These are phyloP conservation scores for Cosmia trapezina DNA, from an alignment of 2,888 invertebrate genomes.

Conservation along the genomic window DNA sequence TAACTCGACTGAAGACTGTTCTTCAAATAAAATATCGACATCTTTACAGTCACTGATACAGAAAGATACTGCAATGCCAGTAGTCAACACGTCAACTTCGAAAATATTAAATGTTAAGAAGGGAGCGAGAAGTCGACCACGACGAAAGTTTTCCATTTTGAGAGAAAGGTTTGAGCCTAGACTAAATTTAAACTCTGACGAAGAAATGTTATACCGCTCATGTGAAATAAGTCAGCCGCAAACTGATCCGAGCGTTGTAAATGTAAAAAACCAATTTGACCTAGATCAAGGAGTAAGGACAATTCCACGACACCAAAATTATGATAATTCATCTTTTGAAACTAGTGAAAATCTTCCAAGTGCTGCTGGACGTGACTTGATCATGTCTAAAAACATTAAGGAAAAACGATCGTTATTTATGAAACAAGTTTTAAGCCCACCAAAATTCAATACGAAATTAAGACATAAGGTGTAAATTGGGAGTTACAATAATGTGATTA, in stretches of 20 bases:
- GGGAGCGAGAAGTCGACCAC: constrained; percentile 83
- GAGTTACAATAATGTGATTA: constrained; percentile 46
- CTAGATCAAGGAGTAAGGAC: constrained; percentile 57
- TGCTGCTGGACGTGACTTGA: constrained; percentile 60
- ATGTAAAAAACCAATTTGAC: constrained; percentile 74
- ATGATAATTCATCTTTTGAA: constrained; percentile 62
- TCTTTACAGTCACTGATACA: constrained; percentile 87
- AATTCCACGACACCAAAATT: constrained; percentile 66
- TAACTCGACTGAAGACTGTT: constrained; percentile 79
- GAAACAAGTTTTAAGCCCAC: constrained; percentile 90
- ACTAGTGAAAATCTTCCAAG: constrained; percentile 59
- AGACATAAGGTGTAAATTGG: constrained; percentile 79
- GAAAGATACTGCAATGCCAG: constrained; percentile 77
- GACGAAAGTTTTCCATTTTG: constrained; percentile 90
- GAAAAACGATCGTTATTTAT: constrained; percentile 90
- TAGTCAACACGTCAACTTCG: constrained; percentile 70
- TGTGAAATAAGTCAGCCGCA: constrained; percentile 77
- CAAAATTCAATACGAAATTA: constrained; percentile 88
- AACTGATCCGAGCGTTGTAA: constrained; percentile 74
- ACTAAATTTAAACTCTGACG: constrained; percentile 82
- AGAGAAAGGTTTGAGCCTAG: constrained; percentile 91
- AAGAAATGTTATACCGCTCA: constrained; percentile 85
- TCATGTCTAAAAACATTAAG: constrained; percentile 81
- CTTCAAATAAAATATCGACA: constrained; percentile 81
- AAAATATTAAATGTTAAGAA: constrained; percentile 85